phyloP scores from a whole-genome alignment of 2,888 invertebrate genomes.

The Orgyia antiqua region DNA sequence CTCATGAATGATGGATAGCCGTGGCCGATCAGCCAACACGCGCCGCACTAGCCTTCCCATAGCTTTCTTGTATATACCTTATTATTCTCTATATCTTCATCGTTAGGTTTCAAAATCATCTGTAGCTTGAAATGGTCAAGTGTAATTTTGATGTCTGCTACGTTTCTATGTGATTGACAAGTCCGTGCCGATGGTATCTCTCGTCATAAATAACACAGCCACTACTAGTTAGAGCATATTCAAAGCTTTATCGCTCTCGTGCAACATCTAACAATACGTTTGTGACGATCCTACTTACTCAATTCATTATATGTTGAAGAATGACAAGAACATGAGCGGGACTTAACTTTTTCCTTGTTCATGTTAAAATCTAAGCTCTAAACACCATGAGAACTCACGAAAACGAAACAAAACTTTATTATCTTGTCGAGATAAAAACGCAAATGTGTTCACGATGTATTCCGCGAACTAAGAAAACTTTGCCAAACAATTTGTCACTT shows the following conservation, averaged over 20 bases:
- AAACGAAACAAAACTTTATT: constrained; percentile 27
- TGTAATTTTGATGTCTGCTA: constrained; percentile 44
- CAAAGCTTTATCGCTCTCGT: constrained; percentile 50
- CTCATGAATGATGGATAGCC: constrained; percentile 70
- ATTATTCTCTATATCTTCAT: constrained; percentile 29
- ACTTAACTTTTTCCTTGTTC: too few relatives aligned
- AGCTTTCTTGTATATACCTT: constrained; percentile 16
- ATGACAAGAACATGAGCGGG: neutral
- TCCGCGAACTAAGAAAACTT: constrained; percentile 27
- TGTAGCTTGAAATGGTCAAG: constrained; percentile 27
- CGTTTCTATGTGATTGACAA: constrained; percentile 65
- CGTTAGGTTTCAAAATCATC: constrained; percentile 34
- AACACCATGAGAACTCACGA: constrained; percentile 26
- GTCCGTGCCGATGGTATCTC: constrained; percentile 69
- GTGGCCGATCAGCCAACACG: constrained; percentile 56
- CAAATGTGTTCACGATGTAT: constrained; percentile 15
- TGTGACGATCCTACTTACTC: too few relatives aligned
- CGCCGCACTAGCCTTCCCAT: constrained; percentile 21
- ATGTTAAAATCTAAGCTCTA: constrained; percentile 6
- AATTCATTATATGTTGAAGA: too few relatives aligned
- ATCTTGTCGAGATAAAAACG: constrained; percentile 20
- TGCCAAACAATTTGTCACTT: constrained; percentile 28
- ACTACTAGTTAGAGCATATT: constrained; percentile 72
- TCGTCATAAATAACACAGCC: constrained; percentile 71
- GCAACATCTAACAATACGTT: too few relatives aligned